Evolutionary conservation across 2,113 vertebrate species (phyloP).

Genomic region (Thryonomys swinderianus): DNA sequence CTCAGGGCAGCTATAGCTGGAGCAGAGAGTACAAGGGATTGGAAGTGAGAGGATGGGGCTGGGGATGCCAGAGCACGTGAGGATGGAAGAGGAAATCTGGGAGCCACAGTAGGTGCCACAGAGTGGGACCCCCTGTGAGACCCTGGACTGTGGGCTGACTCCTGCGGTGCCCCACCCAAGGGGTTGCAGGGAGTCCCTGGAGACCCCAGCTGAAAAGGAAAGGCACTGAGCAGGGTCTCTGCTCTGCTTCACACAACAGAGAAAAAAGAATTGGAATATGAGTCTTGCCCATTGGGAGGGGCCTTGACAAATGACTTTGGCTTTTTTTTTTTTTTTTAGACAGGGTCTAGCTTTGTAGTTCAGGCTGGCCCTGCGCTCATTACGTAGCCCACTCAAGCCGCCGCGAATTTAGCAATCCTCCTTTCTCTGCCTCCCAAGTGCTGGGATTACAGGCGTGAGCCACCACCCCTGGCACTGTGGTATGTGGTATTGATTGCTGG

Average conservation of each 20-base stretch:
- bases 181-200: background rate
- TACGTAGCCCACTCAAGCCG: too few species aligned
- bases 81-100: too few species aligned
- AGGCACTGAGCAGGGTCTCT: background rate
- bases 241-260: background rate
- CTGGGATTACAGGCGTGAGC: too few species aligned
- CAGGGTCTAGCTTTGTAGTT: too few species aligned
- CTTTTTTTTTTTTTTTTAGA: too few species aligned
- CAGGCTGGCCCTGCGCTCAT: too few species aligned
- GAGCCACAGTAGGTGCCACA: background rate
- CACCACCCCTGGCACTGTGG: too few species aligned
- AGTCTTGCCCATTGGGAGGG: background rate
- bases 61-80: background rate
- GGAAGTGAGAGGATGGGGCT: rapidly evolving
- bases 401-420: too few species aligned
- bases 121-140: background rate
- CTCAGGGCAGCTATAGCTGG: too few species aligned
- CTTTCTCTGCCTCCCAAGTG: too few species aligned
- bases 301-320: background rate
- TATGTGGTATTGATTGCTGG: too few species aligned
- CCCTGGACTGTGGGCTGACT: background rate
- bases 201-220: background rate
- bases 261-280: background rate
- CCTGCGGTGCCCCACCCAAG: rapidly evolving
- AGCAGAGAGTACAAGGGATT: background rate